Percentiles rank a stretch among this genome's conserved stretches.
These are phyloP conservation scores for Nymphalis urticae DNA, from an alignment of 2,888 invertebrate genomes.

Conservation along the genomic window DNA sequence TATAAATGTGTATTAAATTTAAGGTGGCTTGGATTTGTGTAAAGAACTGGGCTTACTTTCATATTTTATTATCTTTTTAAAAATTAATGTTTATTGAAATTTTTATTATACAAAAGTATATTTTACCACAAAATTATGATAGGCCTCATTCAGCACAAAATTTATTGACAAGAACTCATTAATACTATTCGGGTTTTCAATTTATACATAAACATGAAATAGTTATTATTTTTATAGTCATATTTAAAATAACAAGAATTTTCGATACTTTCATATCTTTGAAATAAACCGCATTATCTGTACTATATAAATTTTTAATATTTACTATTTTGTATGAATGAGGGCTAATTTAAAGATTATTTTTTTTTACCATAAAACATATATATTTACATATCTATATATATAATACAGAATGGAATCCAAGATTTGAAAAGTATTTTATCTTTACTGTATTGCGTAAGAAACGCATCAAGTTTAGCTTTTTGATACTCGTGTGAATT, in stretches of 20 bases:
- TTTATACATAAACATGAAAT: not conserved
- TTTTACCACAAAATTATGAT: conserved; percentile 1
- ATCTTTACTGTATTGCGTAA: conserved; percentile 27
- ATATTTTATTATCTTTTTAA: conserved; percentile 4
- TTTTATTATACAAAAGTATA: not conserved
- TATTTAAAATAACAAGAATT: no score
- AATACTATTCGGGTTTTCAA: not conserved
- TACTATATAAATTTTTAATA: no score
- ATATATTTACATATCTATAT: not conserved
- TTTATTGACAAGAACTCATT: not conserved
- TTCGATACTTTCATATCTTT: no score
- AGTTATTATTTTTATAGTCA: not conserved
- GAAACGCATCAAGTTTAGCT: conserved; percentile 36
- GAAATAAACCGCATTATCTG: no score
- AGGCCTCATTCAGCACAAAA: conserved; percentile 10
- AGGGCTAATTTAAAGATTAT: conserved; percentile 1
- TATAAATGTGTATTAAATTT: conserved; percentile 31
- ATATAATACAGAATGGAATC: conserved; percentile 14
- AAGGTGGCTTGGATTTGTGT: conserved; percentile 31
- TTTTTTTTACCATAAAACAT: not conserved
- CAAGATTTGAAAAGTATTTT: conserved; percentile 29
- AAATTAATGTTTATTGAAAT: conserved; percentile 2
- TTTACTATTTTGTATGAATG: conserved; percentile 1
- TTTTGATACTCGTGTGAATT: conserved; percentile 44
- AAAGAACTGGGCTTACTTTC: not conserved